Percentiles rank a stretch among this genome's conserved stretches.
Conservation (phyloP, 2,888 invertebrate species). For the Limnephilus auricula region DNA sequence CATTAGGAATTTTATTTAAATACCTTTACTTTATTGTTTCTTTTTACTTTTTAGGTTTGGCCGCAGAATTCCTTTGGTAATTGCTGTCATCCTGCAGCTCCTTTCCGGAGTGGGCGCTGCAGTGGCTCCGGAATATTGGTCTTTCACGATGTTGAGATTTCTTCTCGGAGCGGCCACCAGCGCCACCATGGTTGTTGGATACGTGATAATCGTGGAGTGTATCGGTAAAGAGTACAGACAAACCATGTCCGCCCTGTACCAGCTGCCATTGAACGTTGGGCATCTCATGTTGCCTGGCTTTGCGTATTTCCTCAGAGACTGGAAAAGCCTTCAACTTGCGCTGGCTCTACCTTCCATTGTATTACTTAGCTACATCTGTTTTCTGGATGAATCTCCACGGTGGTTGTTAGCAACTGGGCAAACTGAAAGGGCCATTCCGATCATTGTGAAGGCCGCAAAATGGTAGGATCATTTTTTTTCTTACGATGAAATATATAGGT, state of each 20-base stretch:
- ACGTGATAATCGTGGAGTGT: constrained; percentile 82
- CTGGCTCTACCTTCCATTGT: constrained; percentile 81
- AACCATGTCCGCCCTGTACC: constrained; percentile 80
- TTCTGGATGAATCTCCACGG: constrained; percentile 89
- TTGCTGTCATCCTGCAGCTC: constrained; percentile 85
- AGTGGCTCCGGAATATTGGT: constrained; percentile 79
- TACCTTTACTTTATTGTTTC: not conserved
- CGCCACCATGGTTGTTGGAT: constrained; percentile 85
- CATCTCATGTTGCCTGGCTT: constrained; percentile 81
- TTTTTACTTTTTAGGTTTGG: constrained; percentile 79
- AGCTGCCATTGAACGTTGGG: constrained; percentile 84
- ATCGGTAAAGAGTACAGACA: constrained; percentile 79
- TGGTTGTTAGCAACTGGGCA: constrained; percentile 87
- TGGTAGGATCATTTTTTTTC: constrained; percentile 68
- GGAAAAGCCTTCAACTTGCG: constrained; percentile 83
- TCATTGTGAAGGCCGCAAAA: constrained; percentile 83
- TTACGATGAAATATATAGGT: not conserved
- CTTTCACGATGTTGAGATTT: constrained; percentile 84
- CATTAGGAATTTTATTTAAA: not conserved
- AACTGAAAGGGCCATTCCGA: constrained; percentile 80
- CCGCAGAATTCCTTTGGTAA: constrained; percentile 83
- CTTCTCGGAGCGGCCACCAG: constrained; percentile 86
- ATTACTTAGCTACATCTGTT: constrained; percentile 83
- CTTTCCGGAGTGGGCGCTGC: constrained; percentile 83
- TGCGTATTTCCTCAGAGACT: constrained; percentile 82